Evolutionary conservation across 2,797 vertebrate genomes (phyloP), one percentile per base, ranked within the genome.

Genomic region (Pipistrellus pygmaeus): DNA sequence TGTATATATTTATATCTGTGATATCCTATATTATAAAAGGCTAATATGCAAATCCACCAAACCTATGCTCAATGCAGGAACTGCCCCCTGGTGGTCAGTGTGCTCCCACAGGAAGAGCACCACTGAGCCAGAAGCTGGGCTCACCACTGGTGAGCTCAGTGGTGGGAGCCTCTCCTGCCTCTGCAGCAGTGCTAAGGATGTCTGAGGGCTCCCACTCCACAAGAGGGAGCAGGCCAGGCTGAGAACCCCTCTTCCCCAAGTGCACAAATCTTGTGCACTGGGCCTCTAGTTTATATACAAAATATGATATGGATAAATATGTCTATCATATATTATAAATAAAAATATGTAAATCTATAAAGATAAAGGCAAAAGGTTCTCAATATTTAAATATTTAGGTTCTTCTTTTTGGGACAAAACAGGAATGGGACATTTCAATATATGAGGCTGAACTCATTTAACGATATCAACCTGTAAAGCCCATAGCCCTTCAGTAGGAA

Each of bases 191-290:
- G 2, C 25, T 60, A 62, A 62, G 13, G 60, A 27, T 62, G 60
- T 62, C 60, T 1, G 2, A 62, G 27, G 60, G 60, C 13, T 60
- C 11, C 57, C 1, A 2, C 25, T 27, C 25, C 13, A 12, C 12
- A 12, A 60, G 57, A 60, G 57, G 57, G 25, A 1, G 1, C 57
- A 27, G 57, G 57, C 57, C 11, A 60, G 25, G 25, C 57, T 14
- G 25, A 14, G 25, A 25, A 10, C 12, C 4, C 1, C 23, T 0
- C 0, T 8, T 11, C 12, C 0, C 55, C 55, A 3, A 13, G 11
- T 13, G 57, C 57, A 25, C 23, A 60, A 57, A 60, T 60, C 55
- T 60, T 60, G 10, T 57, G 55, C 55, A 11, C 11, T 0, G 5
- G 57, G 57, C 25, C 13, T 62, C 60, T 62, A 62, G 2, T 62